These are phyloP conservation scores for Baryphthengus martii DNA, from an alignment of 2,113 vertebrate genomes.

Conservation along the genomic window DNA sequence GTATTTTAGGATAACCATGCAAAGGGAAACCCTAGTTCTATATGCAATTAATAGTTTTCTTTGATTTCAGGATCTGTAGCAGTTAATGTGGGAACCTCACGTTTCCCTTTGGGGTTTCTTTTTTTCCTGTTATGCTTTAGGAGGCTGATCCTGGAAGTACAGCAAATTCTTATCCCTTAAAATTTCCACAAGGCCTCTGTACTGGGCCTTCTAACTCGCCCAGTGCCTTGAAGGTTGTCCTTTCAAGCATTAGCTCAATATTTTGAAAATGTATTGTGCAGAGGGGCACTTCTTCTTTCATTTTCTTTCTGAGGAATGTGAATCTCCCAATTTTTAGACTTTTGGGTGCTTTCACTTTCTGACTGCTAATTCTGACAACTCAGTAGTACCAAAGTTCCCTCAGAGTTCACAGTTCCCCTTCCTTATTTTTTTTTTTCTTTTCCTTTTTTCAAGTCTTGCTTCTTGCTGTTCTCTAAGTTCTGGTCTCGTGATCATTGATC, in stretches of 20 bases:
- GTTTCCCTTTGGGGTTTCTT: not conserved
- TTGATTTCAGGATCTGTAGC: not conserved
- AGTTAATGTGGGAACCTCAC: not conserved
- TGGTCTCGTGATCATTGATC: not conserved
- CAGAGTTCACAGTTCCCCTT: not conserved
- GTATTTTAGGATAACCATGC: not conserved
- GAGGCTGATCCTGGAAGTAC: not conserved
- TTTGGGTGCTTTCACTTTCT: not conserved
- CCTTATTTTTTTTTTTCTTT: not conserved
- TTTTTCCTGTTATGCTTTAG: not conserved
- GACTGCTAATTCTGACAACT: not conserved
- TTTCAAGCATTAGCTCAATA: not conserved
- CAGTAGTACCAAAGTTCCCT: not conserved
- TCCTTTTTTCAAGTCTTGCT: not conserved
- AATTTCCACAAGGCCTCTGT: not conserved
- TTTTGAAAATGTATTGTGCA: not conserved
- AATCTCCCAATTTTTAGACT: not conserved
- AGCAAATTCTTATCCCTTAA: not conserved
- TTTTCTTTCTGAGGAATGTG: constrained; percentile 48
- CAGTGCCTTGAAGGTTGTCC: not conserved
- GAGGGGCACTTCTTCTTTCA: constrained; percentile 3
- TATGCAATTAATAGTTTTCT: not conserved
- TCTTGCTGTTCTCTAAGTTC: not conserved
- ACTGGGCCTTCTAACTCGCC: not conserved
- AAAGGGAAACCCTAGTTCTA: not conserved